A percentile compares a stretch with the other conserved stretches of the same genome.
Conservation (phyloP, 2,797 vertebrate species). For the Mus minutoides region DNA sequence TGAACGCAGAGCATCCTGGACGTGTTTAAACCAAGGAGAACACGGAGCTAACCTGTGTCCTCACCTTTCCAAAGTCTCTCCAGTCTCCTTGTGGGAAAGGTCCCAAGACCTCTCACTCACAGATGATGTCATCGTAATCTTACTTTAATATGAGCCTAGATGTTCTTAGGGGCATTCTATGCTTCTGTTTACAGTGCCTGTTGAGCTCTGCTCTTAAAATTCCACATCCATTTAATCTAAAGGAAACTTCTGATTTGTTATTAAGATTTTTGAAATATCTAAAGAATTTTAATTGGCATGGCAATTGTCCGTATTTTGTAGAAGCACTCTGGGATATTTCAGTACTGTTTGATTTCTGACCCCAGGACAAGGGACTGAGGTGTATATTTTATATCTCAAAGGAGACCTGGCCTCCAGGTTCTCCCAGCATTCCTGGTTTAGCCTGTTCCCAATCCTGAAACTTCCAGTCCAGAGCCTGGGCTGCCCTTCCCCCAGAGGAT, state of each 20-base stretch:
- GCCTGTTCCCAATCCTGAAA: not conserved
- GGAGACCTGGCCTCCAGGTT: not conserved
- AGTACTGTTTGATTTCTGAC: not conserved
- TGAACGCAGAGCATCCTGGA: not conserved
- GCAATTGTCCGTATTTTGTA: not conserved
- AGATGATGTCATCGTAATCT: not conserved
- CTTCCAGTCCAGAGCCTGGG: not conserved
- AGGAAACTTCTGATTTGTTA: not conserved
- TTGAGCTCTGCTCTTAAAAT: not conserved
- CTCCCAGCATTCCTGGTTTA: not conserved
- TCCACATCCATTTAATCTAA: not conserved
- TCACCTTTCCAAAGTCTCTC: not conserved
- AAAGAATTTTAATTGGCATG: not conserved
- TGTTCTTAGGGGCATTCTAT: not conserved
- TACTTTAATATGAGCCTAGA: not conserved
- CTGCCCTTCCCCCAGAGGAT: not conserved
- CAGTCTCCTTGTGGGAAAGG: not conserved
- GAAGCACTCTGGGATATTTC: not conserved
- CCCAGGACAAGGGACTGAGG: not conserved
- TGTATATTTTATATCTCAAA: not conserved
- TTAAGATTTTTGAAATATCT: not conserved
- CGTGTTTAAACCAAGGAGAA: constrained; percentile 32
- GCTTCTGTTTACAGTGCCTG: constrained; percentile 26
- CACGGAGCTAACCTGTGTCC: not conserved
- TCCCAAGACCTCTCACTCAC: not conserved